These are phyloP conservation scores for Drosophila burlai DNA, from an alignment of 1,140 invertebrate genomes.

Conservation along the genomic window DNA sequence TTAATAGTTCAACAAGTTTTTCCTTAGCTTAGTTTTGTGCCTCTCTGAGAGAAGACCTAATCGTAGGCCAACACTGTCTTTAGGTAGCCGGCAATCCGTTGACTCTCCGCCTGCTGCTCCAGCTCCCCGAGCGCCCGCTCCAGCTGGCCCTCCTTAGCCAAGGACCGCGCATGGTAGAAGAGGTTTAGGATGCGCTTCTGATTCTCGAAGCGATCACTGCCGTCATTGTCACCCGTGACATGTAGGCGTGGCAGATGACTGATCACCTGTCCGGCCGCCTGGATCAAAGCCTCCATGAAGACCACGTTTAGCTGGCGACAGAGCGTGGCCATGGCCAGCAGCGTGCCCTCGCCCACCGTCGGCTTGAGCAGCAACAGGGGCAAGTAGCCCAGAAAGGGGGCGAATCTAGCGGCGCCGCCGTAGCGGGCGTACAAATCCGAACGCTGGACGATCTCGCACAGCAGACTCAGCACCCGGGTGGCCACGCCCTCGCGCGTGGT, in stretches of 20 bases:
- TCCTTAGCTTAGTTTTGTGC: background rate
- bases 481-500: slow-evolving; percentile 65
- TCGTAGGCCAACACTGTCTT: slow-evolving; percentile 54
- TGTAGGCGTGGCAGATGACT: slow-evolving; percentile 60
- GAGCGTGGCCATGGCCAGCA: slow-evolving; percentile 69
- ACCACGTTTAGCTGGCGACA: slow-evolving; percentile 70
- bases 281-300: slow-evolving; percentile 55
- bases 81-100: slow-evolving; percentile 57
- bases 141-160: slow-evolving; percentile 10
- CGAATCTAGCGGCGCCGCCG: slow-evolving; percentile 70
- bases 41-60: too few species aligned
- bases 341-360: slow-evolving; percentile 52
- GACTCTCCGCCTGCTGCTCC: slow-evolving; percentile 1
- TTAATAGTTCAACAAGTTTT: background rate
- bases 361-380: slow-evolving; percentile 70
- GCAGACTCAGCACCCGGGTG: slow-evolving; percentile 66
- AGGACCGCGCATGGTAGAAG: slow-evolving; percentile 63
- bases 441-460: slow-evolving; percentile 85
- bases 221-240: slow-evolving; percentile 42
- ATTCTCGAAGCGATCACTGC: slow-evolving; percentile 55
- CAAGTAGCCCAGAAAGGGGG: slow-evolving; percentile 61
- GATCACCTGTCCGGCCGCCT: slow-evolving; percentile 23
- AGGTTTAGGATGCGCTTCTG: slow-evolving; percentile 76
- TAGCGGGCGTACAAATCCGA: slow-evolving; percentile 82
- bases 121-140: slow-evolving; percentile 24